Evolutionary conservation across 2,113 vertebrate genomes (phyloP).

Genomic region (Triplophysa siluroides): DNA sequence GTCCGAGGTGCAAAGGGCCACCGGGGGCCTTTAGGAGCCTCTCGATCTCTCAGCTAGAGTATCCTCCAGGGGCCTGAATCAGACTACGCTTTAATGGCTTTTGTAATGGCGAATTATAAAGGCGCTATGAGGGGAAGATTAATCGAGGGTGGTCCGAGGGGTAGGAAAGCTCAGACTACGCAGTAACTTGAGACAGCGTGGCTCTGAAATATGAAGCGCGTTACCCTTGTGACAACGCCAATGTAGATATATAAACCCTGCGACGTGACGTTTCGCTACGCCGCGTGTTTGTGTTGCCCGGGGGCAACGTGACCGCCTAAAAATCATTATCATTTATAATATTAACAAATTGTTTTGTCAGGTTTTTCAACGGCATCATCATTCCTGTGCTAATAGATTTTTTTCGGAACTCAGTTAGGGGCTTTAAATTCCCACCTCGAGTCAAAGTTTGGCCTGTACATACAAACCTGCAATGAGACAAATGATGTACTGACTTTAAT

Average conservation of each 20-base stretch:
- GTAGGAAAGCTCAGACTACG: slow-evolving; percentile 63
- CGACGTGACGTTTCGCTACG: slow-evolving; percentile 56
- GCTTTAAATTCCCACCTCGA: slow-evolving; percentile 60
- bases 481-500: slow-evolving; percentile 4
- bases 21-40: slow-evolving; percentile 58
- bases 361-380: slow-evolving; percentile 73
- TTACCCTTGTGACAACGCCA: slow-evolving; percentile 68
- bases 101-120: slow-evolving; percentile 81
- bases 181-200: slow-evolving; percentile 74
- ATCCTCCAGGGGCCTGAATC: slow-evolving; percentile 70
- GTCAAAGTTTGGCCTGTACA: slow-evolving; percentile 16
- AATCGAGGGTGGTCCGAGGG: slow-evolving; percentile 77
- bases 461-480: slow-evolving; percentile 25
- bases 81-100: slow-evolving; percentile 75
- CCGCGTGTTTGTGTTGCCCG: slow-evolving; percentile 67
- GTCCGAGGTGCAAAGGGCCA: slow-evolving; percentile 74
- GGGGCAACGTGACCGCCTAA: slow-evolving; percentile 63
- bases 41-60: slow-evolving; percentile 57
- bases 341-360: slow-evolving; percentile 82
- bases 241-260: slow-evolving; percentile 68
- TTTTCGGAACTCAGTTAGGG: slow-evolving; percentile 56
- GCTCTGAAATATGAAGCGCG: slow-evolving; percentile 70
- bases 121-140: slow-evolving; percentile 81
- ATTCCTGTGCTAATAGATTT: slow-evolving; percentile 76
- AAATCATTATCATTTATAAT: slow-evolving; percentile 84